These are phyloP conservation scores for Aphelenchoides bicaudatus DNA, from an alignment of 2,888 invertebrate species.

Conservation along the genomic window DNA sequence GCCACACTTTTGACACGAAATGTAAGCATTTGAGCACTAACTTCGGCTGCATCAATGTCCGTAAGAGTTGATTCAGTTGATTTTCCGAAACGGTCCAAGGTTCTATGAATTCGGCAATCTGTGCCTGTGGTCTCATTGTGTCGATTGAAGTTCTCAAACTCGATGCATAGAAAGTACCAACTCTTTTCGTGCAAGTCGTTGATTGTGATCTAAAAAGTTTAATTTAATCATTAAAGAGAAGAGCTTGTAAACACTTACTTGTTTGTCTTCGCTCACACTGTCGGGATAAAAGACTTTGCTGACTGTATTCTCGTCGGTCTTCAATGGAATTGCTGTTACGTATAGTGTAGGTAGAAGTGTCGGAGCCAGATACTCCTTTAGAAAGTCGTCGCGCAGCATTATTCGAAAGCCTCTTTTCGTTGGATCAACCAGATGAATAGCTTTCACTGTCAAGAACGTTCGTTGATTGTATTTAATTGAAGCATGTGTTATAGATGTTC, in stretches of 20 bases:
- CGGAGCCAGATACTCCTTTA: constrained; percentile 39
- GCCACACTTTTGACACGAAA: constrained; percentile 32
- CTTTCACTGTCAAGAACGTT: constrained; percentile 36
- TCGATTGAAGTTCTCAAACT: constrained; percentile 55
- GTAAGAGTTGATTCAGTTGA: constrained; percentile 37
- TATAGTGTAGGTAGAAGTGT: constrained; percentile 45
- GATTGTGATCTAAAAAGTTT: constrained; percentile 30
- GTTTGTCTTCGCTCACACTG: constrained; percentile 35
- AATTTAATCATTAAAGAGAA: constrained; percentile 3
- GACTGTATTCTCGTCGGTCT: constrained; percentile 32
- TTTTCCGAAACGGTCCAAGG: constrained; percentile 45
- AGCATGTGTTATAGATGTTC: constrained; percentile 14
- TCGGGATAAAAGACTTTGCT: constrained; percentile 39
- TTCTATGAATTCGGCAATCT: constrained; percentile 43
- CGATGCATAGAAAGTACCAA: constrained; percentile 54
- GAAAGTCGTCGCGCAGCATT: constrained; percentile 42
- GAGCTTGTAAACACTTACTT: constrained; percentile 23
- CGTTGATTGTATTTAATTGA: constrained; percentile 35
- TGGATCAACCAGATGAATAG: constrained; percentile 44
- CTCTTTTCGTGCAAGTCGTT: constrained; percentile 33
- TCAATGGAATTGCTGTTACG: constrained; percentile 46
- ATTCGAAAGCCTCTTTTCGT: constrained; percentile 48
- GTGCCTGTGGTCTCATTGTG: constrained; percentile 50
- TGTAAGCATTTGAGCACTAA: constrained; percentile 36
- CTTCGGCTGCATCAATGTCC: constrained; percentile 43